Base-by-base conservation (phyloP, 2,888 invertebrate species). In the Cerceris rybyensis region DNA sequence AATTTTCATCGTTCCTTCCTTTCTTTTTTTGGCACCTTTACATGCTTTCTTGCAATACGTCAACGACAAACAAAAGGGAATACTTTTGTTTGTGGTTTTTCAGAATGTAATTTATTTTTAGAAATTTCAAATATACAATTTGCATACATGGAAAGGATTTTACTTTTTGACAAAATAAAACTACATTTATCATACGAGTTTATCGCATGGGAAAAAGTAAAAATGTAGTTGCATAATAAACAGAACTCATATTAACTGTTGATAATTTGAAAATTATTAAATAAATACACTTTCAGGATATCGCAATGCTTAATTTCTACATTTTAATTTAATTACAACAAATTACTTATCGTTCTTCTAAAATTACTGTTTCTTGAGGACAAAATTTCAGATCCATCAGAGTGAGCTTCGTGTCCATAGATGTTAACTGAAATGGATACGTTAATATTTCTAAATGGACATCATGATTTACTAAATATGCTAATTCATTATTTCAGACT, bases 351-450 rank as follows among this genome's bases (percentile, higher is more conserved):
- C 97, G 96, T 93, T 98, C 98, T 93, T 98, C 98, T 87, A 98
- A 94, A 94, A 97, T 98, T 87, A 98, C 95, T 85, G 98, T 98
- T 94, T 98, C 98, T 94, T 98, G 98, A 68, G 98, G 97, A 93
- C 95, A 98, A 88, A 98, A 95, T 93, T 98, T 98, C 86, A 98
- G 94, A 86, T 96, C 95, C 92, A 95, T 94, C 86, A 99, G 93
- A 78, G 98, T 96, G 92, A 95, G 95, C 89, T 93, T 94, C 59
- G 94, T 93, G 93, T 98, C 96, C 93, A 97, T 94, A 82, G 95
- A 94, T 81, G 98, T 97, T 83, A 98, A 93, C 97, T 98, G 94
- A 84, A 90, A 89, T 61, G 67, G 75, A 70, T 11, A 68, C 46
- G 72, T 11, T 72, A 72, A 70, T 63, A n/a, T 11, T 7, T 55